Evolutionary conservation across 2,113 vertebrate genomes (phyloP), one percentile per base, ranked within the genome.

Genomic region (Pao palembangensis): DNA sequence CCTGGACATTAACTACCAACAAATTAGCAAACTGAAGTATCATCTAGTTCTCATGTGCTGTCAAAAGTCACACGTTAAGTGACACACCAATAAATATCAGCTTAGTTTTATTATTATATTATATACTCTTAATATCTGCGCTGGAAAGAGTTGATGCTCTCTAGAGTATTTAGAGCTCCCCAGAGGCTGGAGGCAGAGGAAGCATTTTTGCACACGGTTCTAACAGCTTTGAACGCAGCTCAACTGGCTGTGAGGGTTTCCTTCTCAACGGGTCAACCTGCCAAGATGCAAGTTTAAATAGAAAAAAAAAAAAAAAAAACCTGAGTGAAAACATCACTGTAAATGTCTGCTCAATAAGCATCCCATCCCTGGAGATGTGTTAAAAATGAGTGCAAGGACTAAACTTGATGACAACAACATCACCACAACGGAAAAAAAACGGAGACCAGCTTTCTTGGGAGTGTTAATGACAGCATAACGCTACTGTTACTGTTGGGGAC

Each of bases 401-500:
- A 75, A 85, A 80, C 82, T 74, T 47, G 88, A 87, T 84, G 85
- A 88, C 85, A 90, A 79, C 74, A 68, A 64, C 68, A 63, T 87
- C 78, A 16, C 60, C 59, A 46, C 18, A 41, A 57, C n/a, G 20
- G 56, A 49, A 59, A 58, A 74, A 67, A 69, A 52, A 48, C n/a
- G 10, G 52, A 66, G 68, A 64, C 43, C 21, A 6, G 50, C 70
- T 78, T n/a, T 68, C 79, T 79, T 60, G 78, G 69, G 75, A 73
- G 67, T 68, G 74, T 75, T 79, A 67, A 75, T 77, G 58, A 73
- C 67, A 58, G 63, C 66, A 59, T 73, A 59, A 60, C 51, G 64
- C 64, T 55, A 55, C 69, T 67, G 63, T 50, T 68, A 77, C 43
- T 59, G 67, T 28, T 51, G 55, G 69, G 63, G 60, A 54, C 20